These are phyloP conservation scores for Plestiodon gilberti DNA, from an alignment of 2,113 vertebrate species.

Conservation along the genomic window DNA sequence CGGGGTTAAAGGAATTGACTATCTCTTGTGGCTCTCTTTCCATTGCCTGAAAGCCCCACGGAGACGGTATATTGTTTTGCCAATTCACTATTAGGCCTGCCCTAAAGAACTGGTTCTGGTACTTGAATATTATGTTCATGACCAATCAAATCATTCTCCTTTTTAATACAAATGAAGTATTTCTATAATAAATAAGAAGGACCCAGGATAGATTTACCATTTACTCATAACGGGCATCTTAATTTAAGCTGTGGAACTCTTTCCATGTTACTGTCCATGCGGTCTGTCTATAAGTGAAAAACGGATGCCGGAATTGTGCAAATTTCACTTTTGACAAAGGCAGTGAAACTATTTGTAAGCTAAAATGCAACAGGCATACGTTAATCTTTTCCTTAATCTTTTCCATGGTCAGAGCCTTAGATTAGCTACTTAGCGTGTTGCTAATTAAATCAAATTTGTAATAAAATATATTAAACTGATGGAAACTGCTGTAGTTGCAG, in stretches of 20 bases:
- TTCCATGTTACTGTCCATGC: background rate
- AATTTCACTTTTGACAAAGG: background rate
- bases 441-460: constrained; percentile 76
- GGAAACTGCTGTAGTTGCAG: constrained; percentile 65
- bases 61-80: background rate
- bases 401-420: constrained; percentile 53
- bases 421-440: constrained; percentile 51
- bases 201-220: constrained; percentile 43
- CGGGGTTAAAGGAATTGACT: background rate
- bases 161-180: constrained; percentile 40
- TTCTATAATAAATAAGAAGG: constrained; percentile 24
- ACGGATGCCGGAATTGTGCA: background rate
- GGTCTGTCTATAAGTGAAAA: constrained; percentile 19
- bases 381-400: constrained; percentile 11
- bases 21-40: background rate
- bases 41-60: background rate
- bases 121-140: constrained; percentile 57
- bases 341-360: background rate
- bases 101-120: constrained; percentile 27
- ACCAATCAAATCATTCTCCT: constrained; percentile 49
- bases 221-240: constrained; percentile 19
- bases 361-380: constrained; percentile 43
- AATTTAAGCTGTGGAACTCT: constrained; percentile 28
- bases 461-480: constrained; percentile 71
- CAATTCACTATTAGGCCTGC: background rate